Conservation (phyloP, 1,140 invertebrate species). For the Tetramorium alpestre region DNA sequence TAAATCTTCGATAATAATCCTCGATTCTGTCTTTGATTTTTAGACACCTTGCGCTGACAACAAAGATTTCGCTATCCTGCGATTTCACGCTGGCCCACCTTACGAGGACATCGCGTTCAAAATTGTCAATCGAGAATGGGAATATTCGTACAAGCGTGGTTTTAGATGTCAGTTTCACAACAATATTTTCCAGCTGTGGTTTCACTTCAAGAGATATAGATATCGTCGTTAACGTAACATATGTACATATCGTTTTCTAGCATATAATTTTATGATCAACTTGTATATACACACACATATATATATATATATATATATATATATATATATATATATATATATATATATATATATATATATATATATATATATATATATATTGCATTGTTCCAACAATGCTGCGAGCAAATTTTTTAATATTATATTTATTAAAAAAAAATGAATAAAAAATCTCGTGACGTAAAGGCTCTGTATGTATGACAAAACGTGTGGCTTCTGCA, state of each 20-base stretch:
- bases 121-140: slow-evolving; percentile 99
- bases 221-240: slow-evolving; percentile 92
- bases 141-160: slow-evolving; percentile 99
- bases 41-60: slow-evolving; percentile 96
- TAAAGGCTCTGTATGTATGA: neutral
- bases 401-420: neutral
- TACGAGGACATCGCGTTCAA: slow-evolving; percentile 99
- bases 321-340: too few species aligned
- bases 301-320: too few species aligned
- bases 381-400: neutral
- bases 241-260: slow-evolving; percentile 47
- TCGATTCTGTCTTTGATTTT: slow-evolving; percentile 78
- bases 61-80: slow-evolving; percentile 97
- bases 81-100: slow-evolving; percentile 98
- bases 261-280: neutral
- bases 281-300: neutral
- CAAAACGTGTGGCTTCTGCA: neutral
- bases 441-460: neutral
- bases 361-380: neutral
- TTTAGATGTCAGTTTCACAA: slow-evolving; percentile 99
- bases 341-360: neutral
- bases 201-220: slow-evolving; percentile 99
- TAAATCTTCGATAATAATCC: neutral
- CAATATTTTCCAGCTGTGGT: slow-evolving; percentile 99
- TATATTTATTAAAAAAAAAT: slow-evolving; percentile 28